A percentile compares a stretch with the other conserved stretches of the same genome.
Evolutionary conservation across 2,888 invertebrate species (phyloP).

Genomic region (Leptopilina drosophilae): DNA sequence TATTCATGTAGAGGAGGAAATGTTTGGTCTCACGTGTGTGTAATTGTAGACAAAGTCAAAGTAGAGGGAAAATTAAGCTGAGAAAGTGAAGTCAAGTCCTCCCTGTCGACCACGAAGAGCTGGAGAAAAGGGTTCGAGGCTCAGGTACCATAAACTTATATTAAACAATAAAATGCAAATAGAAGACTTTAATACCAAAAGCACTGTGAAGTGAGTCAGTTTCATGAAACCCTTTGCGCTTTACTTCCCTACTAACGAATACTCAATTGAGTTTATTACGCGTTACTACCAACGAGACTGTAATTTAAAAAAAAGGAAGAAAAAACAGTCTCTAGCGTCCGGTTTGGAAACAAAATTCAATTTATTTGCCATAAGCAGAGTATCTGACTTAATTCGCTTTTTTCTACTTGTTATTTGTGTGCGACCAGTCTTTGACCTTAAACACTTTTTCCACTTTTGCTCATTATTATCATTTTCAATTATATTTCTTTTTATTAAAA

Average conservation of each 20-base stretch:
- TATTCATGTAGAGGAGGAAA: background rate
- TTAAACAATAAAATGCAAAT: slow-evolving; percentile 74
- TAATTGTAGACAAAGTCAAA: slow-evolving; percentile 8
- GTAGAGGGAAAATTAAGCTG: slow-evolving; percentile 12
- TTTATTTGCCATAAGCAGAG: background rate
- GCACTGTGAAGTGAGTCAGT: slow-evolving; percentile 48
- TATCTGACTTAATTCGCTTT: too few relatives aligned
- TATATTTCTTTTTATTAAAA: too few relatives aligned
- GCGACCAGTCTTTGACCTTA: too few relatives aligned
- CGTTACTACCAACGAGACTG: slow-evolving; percentile 46
- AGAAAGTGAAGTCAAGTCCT: slow-evolving; percentile 1
- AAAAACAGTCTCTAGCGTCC: slow-evolving; percentile 46
- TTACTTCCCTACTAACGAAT: slow-evolving; percentile 47
- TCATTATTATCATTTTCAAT: too few relatives aligned
- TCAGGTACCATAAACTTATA: slow-evolving; percentile 69
- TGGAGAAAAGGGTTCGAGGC: slow-evolving; percentile 38
- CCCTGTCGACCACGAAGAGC: slow-evolving; percentile 11
- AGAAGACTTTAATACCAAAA: slow-evolving; percentile 61
- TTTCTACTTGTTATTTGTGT: too few relatives aligned
- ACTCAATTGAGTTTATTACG: slow-evolving; percentile 54
- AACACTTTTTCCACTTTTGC: too few relatives aligned
- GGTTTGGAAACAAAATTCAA: slow-evolving; percentile 39
- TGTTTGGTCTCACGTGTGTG: background rate
- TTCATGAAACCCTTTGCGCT: slow-evolving; percentile 46
- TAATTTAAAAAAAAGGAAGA: slow-evolving; percentile 48